Percentiles rank a stretch among this genome's conserved stretches.
phyloP scores from a whole-genome alignment of 2,888 invertebrate genomes.

The Chironomus riparius region DNA sequence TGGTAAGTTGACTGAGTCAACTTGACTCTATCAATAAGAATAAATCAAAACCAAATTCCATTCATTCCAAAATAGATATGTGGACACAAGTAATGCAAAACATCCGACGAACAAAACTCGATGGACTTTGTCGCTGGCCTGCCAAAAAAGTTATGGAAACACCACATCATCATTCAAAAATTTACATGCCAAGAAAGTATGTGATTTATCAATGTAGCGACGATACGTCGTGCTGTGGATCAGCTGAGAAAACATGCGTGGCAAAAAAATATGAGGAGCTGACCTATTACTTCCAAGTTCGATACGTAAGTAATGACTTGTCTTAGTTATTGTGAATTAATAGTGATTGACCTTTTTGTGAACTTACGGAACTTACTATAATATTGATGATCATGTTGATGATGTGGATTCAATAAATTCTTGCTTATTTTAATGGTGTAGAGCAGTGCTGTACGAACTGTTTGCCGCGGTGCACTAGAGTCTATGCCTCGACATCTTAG shows the following conservation, averaged over 20 bases:
- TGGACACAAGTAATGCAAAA: not conserved
- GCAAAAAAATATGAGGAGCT: not conserved
- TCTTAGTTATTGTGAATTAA: not conserved
- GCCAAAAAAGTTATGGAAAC: slow-evolving; percentile 1
- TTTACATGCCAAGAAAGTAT: slow-evolving; percentile 5
- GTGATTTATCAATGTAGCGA: slow-evolving; percentile 14
- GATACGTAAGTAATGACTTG: not conserved
- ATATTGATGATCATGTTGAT: not conserved
- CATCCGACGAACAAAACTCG: not conserved
- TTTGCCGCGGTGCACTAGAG: too few species aligned
- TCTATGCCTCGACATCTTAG: too few species aligned
- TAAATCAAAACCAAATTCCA: not conserved
- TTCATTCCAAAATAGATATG: not conserved
- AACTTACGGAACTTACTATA: not conserved
- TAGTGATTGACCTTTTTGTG: not conserved
- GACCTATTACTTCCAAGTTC: not conserved
- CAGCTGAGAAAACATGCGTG: slow-evolving; percentile 11
- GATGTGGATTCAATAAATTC: too few species aligned
- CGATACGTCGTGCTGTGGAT: slow-evolving; percentile 16
- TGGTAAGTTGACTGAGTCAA: too few species aligned
- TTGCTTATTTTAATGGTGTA: not conserved
- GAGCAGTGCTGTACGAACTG: too few species aligned
- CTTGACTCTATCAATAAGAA: too few species aligned
- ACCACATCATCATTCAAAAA: slow-evolving; percentile 3
- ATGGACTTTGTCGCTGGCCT: slow-evolving; percentile 15